Base-by-base conservation (phyloP, 2,888 invertebrate genomes). In the Pristionchus maxplancki region DNA sequence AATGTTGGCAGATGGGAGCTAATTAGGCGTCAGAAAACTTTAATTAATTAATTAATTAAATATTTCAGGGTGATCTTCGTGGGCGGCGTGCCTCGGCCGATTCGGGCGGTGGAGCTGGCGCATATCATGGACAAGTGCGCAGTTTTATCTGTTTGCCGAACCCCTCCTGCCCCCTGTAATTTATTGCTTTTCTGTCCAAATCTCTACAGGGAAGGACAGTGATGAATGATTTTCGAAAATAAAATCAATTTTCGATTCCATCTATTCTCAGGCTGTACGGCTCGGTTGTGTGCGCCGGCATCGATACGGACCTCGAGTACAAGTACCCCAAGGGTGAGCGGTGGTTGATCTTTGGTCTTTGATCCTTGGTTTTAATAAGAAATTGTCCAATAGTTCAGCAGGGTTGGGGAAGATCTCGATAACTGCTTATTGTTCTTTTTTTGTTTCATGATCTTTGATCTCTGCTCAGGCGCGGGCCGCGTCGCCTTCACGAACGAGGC, bases 401-500 rank as follows among this genome's bases (percentile, higher is more conserved):
- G n/a, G n/a, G n/a, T n/a, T n/a, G n/a, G n/a, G n/a, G n/a, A n/a
- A n/a, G n/a, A n/a, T n/a, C n/a, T n/a, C n/a, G n/a, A n/a, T n/a
- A n/a, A n/a, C n/a, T n/a, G n/a, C n/a, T n/a, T n/a, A n/a, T n/a
- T n/a, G n/a, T n/a, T n/a, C n/a, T n/a, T 31, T 34, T 9, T 48
- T 20, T 62, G n/a, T 44, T 50, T 11, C 8, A 0, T 50, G 34
- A 58, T 44, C 62, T 82, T 34, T 40, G n/a, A n/a, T n/a, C n/a
- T n/a, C n/a, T n/a, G n/a, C n/a, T n/a, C n/a, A n/a, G n/a, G n/a
- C n/a, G n/a, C 99, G 78, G 99, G 99, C 0, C 96, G 99, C 89
- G 99, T 99, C 90, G 98, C 99, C 67, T 99, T 99, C 96, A 97
- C 98, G 91, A 99, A 98, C 96, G 98, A 99, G 95, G 98, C 98